These are phyloP conservation scores for Cydia fagiglandana DNA, from an alignment of 1,140 invertebrate genomes.

Conservation along the genomic window DNA sequence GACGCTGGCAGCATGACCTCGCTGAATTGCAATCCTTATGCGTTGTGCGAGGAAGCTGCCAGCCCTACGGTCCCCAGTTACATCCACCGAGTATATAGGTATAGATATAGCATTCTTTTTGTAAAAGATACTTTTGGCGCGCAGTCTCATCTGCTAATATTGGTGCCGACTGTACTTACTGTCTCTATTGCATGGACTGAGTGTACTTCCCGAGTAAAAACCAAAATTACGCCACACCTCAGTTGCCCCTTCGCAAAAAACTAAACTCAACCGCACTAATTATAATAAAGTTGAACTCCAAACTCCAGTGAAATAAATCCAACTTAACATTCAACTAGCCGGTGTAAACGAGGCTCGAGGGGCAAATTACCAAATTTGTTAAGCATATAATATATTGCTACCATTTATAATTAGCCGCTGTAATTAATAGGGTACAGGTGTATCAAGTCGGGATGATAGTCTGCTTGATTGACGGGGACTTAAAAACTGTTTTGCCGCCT, in stretches of 20 bases:
- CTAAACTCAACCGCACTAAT: not conserved
- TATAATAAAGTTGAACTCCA: not conserved
- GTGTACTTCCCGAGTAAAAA: no score
- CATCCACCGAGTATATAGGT: no score
- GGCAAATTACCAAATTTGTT: constrained; percentile 47
- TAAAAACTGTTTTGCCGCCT: constrained; percentile 41
- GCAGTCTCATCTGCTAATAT: no score
- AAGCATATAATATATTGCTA: constrained; percentile 52
- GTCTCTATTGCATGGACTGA: no score
- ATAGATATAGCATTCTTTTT: no score
- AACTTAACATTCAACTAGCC: constrained; percentile 34
- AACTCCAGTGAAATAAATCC: constrained; percentile 10
- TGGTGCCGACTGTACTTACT: no score
- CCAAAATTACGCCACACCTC: not conserved
- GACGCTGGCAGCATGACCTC: no score
- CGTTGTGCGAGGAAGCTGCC: no score
- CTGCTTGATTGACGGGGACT: constrained; percentile 52
- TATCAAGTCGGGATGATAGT: constrained; percentile 43
- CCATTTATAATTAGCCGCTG: constrained; percentile 57
- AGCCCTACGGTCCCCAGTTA: no score
- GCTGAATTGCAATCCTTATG: no score
- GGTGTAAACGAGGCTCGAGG: constrained; percentile 34
- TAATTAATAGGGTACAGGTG: constrained; percentile 62
- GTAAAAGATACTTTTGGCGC: no score
- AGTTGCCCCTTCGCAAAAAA: not conserved